These are phyloP conservation scores for Oreochromis mossambicus DNA, from an alignment of 2,797 vertebrate species.

Conservation along the genomic window DNA sequence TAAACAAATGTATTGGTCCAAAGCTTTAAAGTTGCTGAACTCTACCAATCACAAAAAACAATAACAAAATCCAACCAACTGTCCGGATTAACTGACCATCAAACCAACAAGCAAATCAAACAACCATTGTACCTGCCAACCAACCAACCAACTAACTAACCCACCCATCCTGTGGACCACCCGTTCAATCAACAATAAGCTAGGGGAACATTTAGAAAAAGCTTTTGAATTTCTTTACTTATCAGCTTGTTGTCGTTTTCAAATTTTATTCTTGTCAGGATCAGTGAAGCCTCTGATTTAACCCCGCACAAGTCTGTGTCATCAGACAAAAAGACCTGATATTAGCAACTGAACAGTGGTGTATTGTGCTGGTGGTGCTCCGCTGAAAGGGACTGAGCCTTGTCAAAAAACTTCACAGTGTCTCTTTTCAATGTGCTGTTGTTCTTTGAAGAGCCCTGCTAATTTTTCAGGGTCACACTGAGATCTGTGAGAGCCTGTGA, in stretches of 20 bases:
- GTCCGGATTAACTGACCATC: not conserved
- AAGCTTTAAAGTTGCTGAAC: not conserved
- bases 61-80: not conserved
- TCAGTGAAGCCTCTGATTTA: not conserved
- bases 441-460: conserved; percentile 27
- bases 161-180: not conserved
- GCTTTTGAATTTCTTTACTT: not conserved
- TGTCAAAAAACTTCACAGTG: conserved; percentile 8
- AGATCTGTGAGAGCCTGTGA: not conserved
- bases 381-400: not conserved
- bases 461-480: conserved; percentile 22
- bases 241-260: not conserved
- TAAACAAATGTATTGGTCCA: not conserved
- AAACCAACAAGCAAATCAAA: not conserved
- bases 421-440: conserved; percentile 37
- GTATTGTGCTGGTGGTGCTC: conserved; percentile 27
- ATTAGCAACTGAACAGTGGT: conserved; percentile 20
- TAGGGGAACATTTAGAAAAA: not conserved
- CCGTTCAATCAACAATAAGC: not conserved
- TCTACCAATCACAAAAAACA: not conserved
- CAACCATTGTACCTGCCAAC: not conserved
- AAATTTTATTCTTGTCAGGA: not conserved
- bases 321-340: conserved; percentile 4
- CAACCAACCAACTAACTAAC: not conserved
- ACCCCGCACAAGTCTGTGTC: not conserved